Evolutionary conservation across 2,888 invertebrate species (phyloP).

Genomic region (Lordiphosa fenestrarum): DNA sequence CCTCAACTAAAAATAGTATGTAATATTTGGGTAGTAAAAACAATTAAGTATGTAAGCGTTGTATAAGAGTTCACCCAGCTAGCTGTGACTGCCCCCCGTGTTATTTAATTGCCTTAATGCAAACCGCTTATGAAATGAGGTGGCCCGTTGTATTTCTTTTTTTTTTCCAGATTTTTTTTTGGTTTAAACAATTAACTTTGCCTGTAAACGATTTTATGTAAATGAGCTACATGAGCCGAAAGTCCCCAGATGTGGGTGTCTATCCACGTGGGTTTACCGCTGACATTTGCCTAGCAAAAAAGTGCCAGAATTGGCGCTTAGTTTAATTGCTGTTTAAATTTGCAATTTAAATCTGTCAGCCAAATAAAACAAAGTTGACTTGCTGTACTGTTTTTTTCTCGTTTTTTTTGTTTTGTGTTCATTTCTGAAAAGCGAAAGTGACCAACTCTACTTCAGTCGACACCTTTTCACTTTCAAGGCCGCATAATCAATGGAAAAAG

Average conservation of each 20-base stretch:
- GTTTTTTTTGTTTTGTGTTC: constrained; percentile 7
- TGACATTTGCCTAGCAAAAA: constrained; percentile 51
- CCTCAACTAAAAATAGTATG: constrained; percentile 32
- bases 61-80: constrained; percentile 39
- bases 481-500: constrained; percentile 51
- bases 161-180: background rate
- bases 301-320: constrained; percentile 52
- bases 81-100: constrained; percentile 30
- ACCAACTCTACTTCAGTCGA: constrained; percentile 42
- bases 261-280: constrained; percentile 40
- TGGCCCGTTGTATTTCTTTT: constrained; percentile 36
- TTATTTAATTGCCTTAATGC: constrained; percentile 48
- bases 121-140: constrained; percentile 66
- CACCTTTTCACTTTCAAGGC: constrained; percentile 79
- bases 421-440: constrained; percentile 40
- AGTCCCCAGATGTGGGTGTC: constrained; percentile 27
- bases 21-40: constrained; percentile 53
- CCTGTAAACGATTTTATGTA: constrained; percentile 49
- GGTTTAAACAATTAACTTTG: constrained; percentile 50
- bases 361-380: constrained; percentile 11
- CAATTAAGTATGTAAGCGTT: constrained; percentile 54
- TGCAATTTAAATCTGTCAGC: constrained; percentile 40
- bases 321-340: constrained; percentile 53
- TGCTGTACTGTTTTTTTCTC: constrained; percentile 16
- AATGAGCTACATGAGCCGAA: constrained; percentile 34